Evolutionary conservation across 2,113 vertebrate species (phyloP), one percentile per base, ranked within the genome.

Genomic region (Mormyrus lacerda): DNA sequence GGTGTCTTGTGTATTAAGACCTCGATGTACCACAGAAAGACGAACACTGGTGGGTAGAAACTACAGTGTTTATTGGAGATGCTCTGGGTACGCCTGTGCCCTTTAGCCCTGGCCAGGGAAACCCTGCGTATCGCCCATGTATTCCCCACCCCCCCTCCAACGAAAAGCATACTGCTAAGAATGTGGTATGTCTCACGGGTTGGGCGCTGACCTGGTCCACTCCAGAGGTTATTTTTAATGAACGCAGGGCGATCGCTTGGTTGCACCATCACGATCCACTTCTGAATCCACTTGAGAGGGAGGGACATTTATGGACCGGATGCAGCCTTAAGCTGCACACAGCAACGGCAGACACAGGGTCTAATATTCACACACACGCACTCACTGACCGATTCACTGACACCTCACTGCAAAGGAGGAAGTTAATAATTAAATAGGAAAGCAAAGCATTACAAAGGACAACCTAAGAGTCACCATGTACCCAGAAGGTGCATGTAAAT

Each of bases 341-440:
- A 2, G 42, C 47, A 0, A 85, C 21, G 11, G 44, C 83, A 50
- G 73, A 45, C n/a, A 3, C 1, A 1, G 83, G 44, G 42, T 31
- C 47, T 50, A 48, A 85, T 27, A 48, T 11, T 85, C 44, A 48
- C 83, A 27, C 42, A 85, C 83, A 47, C 47, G 15, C 73, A 79
- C 73, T 39, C 73, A 79, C 73, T 39, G 31, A 73, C 69, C 10
- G 31, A 79, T 19, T 39, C 73, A 76, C 73, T 39, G 31, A 39
- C 35, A 76, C 73, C 73, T 76, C 73, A 79, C 73, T 79, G 73
- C 73, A 79, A 42, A 84, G 42, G 82, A 84, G 42, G 39, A 84
- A 84, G 82, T 47, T 84, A 44, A 45, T 45, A 39, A 45, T 84
- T 87, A 87, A 87, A 87, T 53, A 53, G 47, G 24, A 51, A 87